Conservation (phyloP, 2,113 vertebrate genomes). For the Hepsetus odoe region DNA sequence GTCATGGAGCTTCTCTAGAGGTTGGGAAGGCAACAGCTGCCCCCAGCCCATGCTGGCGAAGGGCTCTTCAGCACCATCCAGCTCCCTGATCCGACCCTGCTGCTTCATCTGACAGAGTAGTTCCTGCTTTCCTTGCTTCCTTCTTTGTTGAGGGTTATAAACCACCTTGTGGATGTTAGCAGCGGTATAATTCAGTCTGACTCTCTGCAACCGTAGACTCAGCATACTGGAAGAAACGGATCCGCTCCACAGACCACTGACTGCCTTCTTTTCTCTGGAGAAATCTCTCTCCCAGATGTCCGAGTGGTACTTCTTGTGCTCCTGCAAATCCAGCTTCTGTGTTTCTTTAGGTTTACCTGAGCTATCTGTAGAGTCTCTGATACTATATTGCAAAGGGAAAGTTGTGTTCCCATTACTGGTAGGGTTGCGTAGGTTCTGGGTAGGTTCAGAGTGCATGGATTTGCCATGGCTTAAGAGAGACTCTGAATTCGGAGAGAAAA, state of each 20-base stretch:
- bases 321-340: not conserved
- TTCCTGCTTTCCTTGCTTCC: constrained; percentile 61
- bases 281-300: constrained; percentile 21
- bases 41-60: constrained; percentile 82
- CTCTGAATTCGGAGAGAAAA: constrained; percentile 81
- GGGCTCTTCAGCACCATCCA: constrained; percentile 83
- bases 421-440: too few relatives aligned
- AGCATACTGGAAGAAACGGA: constrained; percentile 80
- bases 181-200: constrained; percentile 75
- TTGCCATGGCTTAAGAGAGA: constrained; percentile 68
- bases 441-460: constrained; percentile 49
- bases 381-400: too few relatives aligned
- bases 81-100: constrained; percentile 73
- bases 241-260: constrained; percentile 82
- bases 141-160: constrained; percentile 71
- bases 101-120: constrained; percentile 80
- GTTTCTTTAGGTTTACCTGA: constrained; percentile 15
- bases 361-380: too few relatives aligned
- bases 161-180: constrained; percentile 82
- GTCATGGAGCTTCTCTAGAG: constrained; percentile 73
- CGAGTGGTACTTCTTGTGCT: too few relatives aligned
- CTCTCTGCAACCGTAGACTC: constrained; percentile 77
- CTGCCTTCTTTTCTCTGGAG: constrained; percentile 76
- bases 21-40: constrained; percentile 73
- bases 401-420: too few relatives aligned